Percentiles rank a stretch among this genome's conserved stretches.
Conservation (phyloP, 2,888 invertebrate genomes). For the Spodoptera picta region DNA sequence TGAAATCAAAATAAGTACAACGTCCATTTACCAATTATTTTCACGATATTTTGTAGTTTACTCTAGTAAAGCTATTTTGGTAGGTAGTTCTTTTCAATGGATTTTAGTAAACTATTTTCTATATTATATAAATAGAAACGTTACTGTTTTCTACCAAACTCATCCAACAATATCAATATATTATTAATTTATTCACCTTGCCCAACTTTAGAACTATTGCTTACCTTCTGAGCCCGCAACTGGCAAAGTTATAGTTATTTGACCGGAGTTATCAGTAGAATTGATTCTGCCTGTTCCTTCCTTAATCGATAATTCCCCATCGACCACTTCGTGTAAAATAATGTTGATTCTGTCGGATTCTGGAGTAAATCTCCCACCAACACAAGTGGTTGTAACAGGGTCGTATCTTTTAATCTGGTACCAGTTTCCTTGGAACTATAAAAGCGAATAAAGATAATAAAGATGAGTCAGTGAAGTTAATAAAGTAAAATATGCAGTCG, state of each 20-base stretch:
- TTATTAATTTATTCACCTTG: too few species aligned
- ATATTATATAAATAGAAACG: too few species aligned
- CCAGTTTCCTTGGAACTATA: constrained; percentile 81
- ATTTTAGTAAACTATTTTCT: too few species aligned
- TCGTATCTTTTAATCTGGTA: constrained; percentile 80
- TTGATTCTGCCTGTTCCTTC: constrained; percentile 69
- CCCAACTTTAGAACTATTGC: neutral
- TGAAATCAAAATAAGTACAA: constrained; percentile 6
- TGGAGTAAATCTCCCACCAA: constrained; percentile 70
- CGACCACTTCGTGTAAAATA: constrained; percentile 76
- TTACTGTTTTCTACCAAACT: too few species aligned
- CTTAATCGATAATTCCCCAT: constrained; percentile 67
- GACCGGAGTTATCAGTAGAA: constrained; percentile 71
- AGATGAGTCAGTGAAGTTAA: too few species aligned
- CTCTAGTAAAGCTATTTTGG: too few species aligned
- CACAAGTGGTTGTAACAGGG: constrained; percentile 69
- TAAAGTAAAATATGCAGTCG: too few species aligned
- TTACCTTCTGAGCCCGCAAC: constrained; percentile 63
- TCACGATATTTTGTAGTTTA: too few species aligned
- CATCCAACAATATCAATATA: too few species aligned
- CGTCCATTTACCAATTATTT: too few species aligned
- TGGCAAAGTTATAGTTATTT: constrained; percentile 68
- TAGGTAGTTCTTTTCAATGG: too few species aligned
- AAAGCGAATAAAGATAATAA: too few species aligned
- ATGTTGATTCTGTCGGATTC: constrained; percentile 66